These are phyloP conservation scores for Stenodema calcarata DNA, from an alignment of 2,888 invertebrate genomes.

Conservation along the genomic window DNA sequence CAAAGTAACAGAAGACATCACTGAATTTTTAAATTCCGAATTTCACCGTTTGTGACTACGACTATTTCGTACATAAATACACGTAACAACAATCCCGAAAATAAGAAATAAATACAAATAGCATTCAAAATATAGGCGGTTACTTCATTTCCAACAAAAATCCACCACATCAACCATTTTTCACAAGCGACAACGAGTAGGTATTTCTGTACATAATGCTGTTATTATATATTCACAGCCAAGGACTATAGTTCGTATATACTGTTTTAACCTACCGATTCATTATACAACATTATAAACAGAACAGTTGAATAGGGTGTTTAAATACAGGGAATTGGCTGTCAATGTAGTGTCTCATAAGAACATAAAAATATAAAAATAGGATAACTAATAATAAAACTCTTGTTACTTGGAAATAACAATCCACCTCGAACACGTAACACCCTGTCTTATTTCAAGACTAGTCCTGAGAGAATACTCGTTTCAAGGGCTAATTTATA, in stretches of 20 bases:
- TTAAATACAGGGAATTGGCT: background rate
- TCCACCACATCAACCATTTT: background rate
- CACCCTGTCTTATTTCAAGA: too few relatives aligned
- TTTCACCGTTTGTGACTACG: background rate
- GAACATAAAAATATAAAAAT: background rate
- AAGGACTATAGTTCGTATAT: constrained; percentile 24
- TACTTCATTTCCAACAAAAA: background rate
- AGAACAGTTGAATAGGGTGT: background rate
- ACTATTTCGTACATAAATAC: background rate
- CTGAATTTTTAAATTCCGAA: background rate
- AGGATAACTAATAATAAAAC: too few relatives aligned
- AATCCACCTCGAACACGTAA: too few relatives aligned
- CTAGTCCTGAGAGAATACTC: too few relatives aligned
- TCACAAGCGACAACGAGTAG: background rate
- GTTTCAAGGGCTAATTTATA: too few relatives aligned
- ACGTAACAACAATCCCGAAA: background rate
- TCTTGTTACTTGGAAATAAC: too few relatives aligned
- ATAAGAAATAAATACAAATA: background rate
- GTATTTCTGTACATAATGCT: constrained; percentile 1
- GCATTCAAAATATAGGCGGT: background rate
- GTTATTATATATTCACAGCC: constrained; percentile 26
- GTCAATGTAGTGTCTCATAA: background rate
- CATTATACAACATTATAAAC: background rate
- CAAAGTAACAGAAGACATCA: background rate
- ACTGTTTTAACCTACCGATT: background rate